phyloP scores from a whole-genome alignment of 2,113 vertebrate genomes.

The Malurus cyaneus region DNA sequence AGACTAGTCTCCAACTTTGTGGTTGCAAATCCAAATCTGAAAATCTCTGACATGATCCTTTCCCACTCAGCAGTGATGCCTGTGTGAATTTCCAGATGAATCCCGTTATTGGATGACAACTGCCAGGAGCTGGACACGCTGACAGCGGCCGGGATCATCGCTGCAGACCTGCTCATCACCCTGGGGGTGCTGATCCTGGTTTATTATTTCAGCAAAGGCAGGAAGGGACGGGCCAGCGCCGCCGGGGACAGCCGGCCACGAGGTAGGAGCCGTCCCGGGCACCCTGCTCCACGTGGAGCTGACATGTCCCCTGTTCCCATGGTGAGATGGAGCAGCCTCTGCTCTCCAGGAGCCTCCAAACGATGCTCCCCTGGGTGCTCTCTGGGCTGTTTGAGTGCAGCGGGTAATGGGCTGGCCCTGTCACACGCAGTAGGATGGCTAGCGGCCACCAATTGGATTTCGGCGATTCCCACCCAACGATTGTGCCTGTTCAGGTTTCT shows the following conservation, averaged over 20 bases:
- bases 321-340: not conserved
- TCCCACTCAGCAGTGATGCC: not conserved
- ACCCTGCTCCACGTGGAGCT: not conserved
- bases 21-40: not conserved
- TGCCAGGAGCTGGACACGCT: conserved; percentile 65
- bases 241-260: not conserved
- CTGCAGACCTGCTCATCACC: conserved; percentile 70
- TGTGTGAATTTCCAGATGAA: not conserved
- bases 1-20: not conserved
- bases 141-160: conserved; percentile 12
- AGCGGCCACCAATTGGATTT: no score
- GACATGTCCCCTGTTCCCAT: no score
- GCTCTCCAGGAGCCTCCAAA: not conserved
- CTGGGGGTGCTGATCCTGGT: conserved; percentile 68
- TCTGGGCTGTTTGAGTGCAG: not conserved
- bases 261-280: conserved; percentile 1
- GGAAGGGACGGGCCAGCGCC: not conserved
- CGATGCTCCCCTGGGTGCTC: not conserved
- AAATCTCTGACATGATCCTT: not conserved
- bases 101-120: no score
- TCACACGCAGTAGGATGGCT: no score
- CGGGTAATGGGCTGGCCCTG: no score
- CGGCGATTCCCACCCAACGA: no score
- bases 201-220: conserved; percentile 72
- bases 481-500: no score